Evolutionary conservation across 1,140 invertebrate genomes (phyloP), one percentile per base, ranked within the genome.

Genomic region (Drosophila subobscura): DNA sequence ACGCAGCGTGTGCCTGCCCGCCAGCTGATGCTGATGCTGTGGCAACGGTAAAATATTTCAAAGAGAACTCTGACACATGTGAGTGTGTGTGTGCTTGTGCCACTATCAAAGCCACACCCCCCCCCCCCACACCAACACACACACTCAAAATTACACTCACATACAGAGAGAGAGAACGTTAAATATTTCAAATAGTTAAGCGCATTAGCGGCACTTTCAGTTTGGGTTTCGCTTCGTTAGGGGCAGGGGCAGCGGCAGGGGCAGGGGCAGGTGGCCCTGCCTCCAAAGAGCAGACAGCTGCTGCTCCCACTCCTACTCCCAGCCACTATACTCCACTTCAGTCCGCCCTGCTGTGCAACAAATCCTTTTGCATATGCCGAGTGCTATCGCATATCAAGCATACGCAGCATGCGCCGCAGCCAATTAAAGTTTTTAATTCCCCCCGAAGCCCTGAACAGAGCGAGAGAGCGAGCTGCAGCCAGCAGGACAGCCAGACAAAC

Each of bases 171-270:
- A 37, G 33, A 37, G 33, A 70, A 68, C 66, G 66, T 70, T 70
- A 88, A 78, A 86, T 86, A 86, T 86, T 88, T 86, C 81, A 88
- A 88, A 86, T 88, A 88, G 83, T 88, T 88, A 88, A 88, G 83
- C 83, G 83, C 83, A 88, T 88, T 88, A 88, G 83, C 79, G 78
- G 64, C 83, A 84, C 80, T 83, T 83, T 83, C 59, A 81, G 79
- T 83, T 71, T 80, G 79, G 78, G 73, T 80, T 80, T 41, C 25
- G 42, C 33, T 47, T 52, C 20, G 40, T 6, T 44, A 5, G 27
- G 16, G 16, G 16, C 16, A 20, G 16, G 16, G 16, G 16, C 16
- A 20, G 16, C 0, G 16, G 16, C 16, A 20, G 16, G 16, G 51
- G 14, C 56, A 58, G 63, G 57, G 57, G 51, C 41, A 56, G 67